Evolutionary conservation across 2,113 vertebrate genomes (phyloP).

Genomic region (Aphelocoma coerulescens): DNA sequence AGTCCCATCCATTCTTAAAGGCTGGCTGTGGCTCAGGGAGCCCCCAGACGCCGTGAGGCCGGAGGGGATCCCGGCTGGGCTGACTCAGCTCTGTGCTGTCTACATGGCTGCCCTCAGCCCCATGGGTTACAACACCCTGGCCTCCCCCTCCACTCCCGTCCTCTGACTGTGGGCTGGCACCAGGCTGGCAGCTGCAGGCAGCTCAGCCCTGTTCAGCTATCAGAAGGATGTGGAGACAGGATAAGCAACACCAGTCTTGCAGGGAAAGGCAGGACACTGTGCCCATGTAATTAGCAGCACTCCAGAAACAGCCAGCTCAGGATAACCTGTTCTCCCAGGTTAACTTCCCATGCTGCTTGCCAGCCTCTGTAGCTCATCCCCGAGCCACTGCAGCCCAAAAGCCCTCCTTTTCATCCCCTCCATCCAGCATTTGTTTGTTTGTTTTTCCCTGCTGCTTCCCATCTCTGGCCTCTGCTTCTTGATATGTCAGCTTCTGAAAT

Average conservation of each 20-base stretch:
- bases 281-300: not conserved
- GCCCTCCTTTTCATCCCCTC: not conserved
- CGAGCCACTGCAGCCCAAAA: not conserved
- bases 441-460: not conserved
- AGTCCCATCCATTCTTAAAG: not conserved
- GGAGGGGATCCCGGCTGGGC: not conserved
- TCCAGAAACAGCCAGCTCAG: not conserved
- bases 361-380: not conserved
- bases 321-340: not conserved
- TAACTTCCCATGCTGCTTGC: not conserved
- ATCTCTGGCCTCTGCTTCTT: not conserved
- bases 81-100: not conserved
- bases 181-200: not conserved
- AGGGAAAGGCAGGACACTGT: not conserved
- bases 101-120: not conserved
- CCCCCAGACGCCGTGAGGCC: fast-evolving
- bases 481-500: fast-evolving
- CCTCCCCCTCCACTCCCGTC: not conserved
- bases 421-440: not conserved
- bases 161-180: not conserved
- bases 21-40: fast-evolving
- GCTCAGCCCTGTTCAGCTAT: not conserved
- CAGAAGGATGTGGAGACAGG: not conserved
- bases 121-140: not conserved
- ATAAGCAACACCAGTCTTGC: not conserved